Base-by-base conservation (phyloP, 2,888 invertebrate species). In the Drosophila quasianomalipes region DNA sequence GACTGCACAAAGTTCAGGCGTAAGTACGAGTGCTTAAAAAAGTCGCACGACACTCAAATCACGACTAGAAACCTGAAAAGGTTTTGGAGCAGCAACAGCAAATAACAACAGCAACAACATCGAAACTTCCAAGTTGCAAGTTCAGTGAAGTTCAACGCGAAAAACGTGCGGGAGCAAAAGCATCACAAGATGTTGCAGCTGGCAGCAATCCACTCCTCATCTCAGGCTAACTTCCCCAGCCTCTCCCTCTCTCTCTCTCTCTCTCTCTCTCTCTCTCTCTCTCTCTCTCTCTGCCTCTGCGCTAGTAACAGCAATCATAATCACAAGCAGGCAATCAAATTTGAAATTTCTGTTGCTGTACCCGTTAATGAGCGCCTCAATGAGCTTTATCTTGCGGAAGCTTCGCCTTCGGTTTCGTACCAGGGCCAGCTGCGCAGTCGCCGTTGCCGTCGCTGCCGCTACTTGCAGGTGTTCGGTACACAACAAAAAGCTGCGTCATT, bases 111-210 rank as follows among this genome's bases (percentile, higher is more conserved):
- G 53, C 44, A 59, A 49, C 51, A 53, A 49, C 30, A 52, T 41
- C 39, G 33, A 62, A 68, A 73, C 82, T 71, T 81, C 68, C 80
- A 77, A 81, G 78, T 84, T 80, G 85, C 88, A 90, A 89, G 89
- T 90, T 88, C 89, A 89, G 79, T 84, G 90, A 89, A 86, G 88
- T 90, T 88, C 88, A 88, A 88, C 81, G 89, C 74, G 91, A 85
- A 90, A 89, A 88, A 90, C 91, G 88, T 88, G 88, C 90, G 89
- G 90, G 90, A 86, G 87, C 90, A 88, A 70, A 74, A 80, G 70
- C 70, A 73, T 58, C 73, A 69, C 61, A 70, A 72, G 66, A 59
- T 80, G 69, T 70, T 70, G 65, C 70, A 62, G 54, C 68, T 74
- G 53, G 70, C 68, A 82, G 71, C 69, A 72, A 53, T 53, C 59